Evolutionary conservation across 2,888 invertebrate species (phyloP).

Genomic region (Drosophila trichaetosa): DNA sequence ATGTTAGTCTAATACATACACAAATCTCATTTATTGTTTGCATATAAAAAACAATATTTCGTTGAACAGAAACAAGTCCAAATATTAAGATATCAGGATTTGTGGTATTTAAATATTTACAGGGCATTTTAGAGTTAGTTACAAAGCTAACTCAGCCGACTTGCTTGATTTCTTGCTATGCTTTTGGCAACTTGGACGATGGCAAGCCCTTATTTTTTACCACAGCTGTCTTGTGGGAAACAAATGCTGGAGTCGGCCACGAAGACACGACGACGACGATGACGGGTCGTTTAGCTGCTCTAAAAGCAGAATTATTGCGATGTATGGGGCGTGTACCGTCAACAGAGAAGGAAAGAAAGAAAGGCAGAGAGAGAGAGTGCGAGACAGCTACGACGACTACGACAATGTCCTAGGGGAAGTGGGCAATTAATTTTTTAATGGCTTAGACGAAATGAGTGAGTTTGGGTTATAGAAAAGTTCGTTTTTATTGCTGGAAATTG

Average conservation of each 20-base stretch:
- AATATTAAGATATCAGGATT: neutral
- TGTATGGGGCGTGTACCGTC: slow-evolving; percentile 68
- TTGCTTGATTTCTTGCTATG: slow-evolving; percentile 41
- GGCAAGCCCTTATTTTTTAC: slow-evolving; percentile 70
- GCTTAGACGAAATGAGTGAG: slow-evolving; percentile 75
- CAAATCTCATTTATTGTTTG: neutral
- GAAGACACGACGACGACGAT: slow-evolving; percentile 21
- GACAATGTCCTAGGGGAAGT: slow-evolving; percentile 55
- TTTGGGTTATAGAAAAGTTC: slow-evolving; percentile 71
- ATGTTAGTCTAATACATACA: neutral
- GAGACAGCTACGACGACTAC: neutral
- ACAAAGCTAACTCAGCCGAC: neutral
- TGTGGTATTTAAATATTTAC: neutral
- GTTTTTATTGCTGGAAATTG: slow-evolving; percentile 65
- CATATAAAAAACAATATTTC: neutral
- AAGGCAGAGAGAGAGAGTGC: neutral
- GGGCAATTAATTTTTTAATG: slow-evolving; percentile 79
- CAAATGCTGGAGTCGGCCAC: slow-evolving; percentile 44
- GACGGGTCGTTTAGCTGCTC: slow-evolving; percentile 59
- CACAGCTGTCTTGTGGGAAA: slow-evolving; percentile 51
- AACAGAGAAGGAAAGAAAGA: neutral
- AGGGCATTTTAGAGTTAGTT: slow-evolving; percentile 21
- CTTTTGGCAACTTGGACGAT: slow-evolving; percentile 52
- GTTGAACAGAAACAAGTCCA: neutral
- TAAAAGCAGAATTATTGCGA: slow-evolving; percentile 70